Evolutionary conservation across 2,797 vertebrate genomes (phyloP), one percentile per base, ranked within the genome.

Genomic region (Alectoris magna): DNA sequence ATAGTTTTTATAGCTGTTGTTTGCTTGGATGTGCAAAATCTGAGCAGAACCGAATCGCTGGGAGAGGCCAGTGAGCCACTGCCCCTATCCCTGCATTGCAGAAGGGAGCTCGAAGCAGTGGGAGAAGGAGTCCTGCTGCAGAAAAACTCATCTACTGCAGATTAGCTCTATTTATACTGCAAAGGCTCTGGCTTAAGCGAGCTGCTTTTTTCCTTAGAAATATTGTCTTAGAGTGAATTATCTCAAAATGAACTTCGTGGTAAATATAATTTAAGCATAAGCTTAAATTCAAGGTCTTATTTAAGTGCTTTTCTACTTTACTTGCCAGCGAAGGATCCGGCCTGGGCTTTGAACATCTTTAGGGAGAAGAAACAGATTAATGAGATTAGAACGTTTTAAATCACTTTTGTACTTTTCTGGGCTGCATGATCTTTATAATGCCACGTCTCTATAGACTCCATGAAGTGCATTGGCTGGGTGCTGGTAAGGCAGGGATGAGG

Each of bases 271-370:
- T 91, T 79, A 88, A 88, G 74, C 74, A 58, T 0, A 27, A 91
- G 84, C 88, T 94, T 96, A 93, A 94, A 91, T 84, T 53, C 91
- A 93, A 95, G 86, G 80, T 95, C 95, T 96, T 94, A 64, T 39
- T 96, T 96, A 96, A 96, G 88, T 95, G 88, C 84, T 94, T 94
- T 88, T 77, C 88, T 91, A 11, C 74, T 76, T 71, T 41, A 56
- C 41, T 90, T 88, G 93, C 86, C 93, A 96, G 90, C 77, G 43
- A 48, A 88, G 78, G 77, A 84, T 91, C 94, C 84, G 80, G 80
- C 86, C 88, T 87, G 84, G 48, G 81, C 78, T 95, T 79, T 84
- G 80, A 84, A 46, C 34, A 15, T 84, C 96, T 90, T 87, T 13
- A 63, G 94, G 75, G 91, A 93, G 62, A 80, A 94, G 88, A 4